phyloP scores from a whole-genome alignment of 2,888 invertebrate genomes.

The Oeneis ivallda region DNA sequence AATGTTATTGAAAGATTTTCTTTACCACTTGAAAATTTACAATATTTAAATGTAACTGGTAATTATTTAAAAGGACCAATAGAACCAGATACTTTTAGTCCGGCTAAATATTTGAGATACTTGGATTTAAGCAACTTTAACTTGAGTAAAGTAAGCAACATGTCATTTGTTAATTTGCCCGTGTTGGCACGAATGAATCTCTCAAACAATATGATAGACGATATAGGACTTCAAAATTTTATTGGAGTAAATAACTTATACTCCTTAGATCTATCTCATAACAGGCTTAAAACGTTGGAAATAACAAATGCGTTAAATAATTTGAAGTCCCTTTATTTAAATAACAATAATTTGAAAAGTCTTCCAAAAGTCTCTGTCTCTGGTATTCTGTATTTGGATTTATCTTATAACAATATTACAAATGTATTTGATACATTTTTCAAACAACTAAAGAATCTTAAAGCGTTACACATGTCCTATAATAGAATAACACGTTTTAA shows the following conservation, averaged over 20 bases:
- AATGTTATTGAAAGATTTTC: slow-evolving; percentile 52
- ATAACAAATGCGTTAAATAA: slow-evolving; percentile 50
- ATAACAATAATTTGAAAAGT: slow-evolving; percentile 53
- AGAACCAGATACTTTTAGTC: slow-evolving; percentile 55
- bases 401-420: slow-evolving; percentile 29
- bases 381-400: slow-evolving; percentile 34
- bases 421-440: slow-evolving; percentile 25
- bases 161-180: slow-evolving; percentile 59
- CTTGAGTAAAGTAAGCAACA: slow-evolving; percentile 53
- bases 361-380: slow-evolving; percentile 37
- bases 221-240: slow-evolving; percentile 59
- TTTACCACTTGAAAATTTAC: slow-evolving; percentile 60
- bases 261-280: slow-evolving; percentile 64
- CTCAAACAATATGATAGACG: slow-evolving; percentile 58
- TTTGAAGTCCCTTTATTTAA: slow-evolving; percentile 61
- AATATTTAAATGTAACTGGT: slow-evolving; percentile 56
- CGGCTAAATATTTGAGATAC: slow-evolving; percentile 58
- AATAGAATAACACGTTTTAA: slow-evolving; percentile 62
- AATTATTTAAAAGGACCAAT: slow-evolving; percentile 56
- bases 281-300: slow-evolving; percentile 51
- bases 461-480: slow-evolving; percentile 53
- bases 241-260: slow-evolving; percentile 57
- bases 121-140: slow-evolving; percentile 61
- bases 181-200: slow-evolving; percentile 61
- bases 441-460: slow-evolving; percentile 43